Percentiles rank a stretch among this genome's conserved stretches.
Evolutionary conservation across 2,888 invertebrate genomes (phyloP).

Genomic region (Synergus japonicus): DNA sequence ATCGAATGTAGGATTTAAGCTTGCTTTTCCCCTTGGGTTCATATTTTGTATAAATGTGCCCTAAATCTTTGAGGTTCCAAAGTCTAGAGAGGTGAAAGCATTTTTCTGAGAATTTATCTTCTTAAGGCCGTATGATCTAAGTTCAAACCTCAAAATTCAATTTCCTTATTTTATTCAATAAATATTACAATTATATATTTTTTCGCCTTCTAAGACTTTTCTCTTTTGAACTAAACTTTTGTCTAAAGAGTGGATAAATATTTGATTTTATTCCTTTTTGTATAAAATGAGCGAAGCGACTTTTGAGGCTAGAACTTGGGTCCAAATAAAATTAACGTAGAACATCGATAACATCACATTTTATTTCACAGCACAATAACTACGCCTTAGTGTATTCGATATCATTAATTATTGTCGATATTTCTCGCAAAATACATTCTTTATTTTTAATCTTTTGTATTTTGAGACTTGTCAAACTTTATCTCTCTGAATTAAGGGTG

Average conservation of each 20-base stretch:
- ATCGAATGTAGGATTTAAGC: slow-evolving; percentile 12
- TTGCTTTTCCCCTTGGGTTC: background rate
- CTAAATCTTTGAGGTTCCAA: background rate
- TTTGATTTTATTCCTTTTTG: too few species aligned
- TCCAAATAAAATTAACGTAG: too few species aligned
- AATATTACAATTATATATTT: too few species aligned
- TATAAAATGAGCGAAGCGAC: too few species aligned
- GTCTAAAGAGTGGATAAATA: too few species aligned
- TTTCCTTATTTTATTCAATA: too few species aligned
- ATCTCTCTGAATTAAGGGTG: background rate
- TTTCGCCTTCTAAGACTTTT: too few species aligned
- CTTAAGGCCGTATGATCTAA: background rate
- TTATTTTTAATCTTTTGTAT: background rate
- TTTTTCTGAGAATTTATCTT: background rate
- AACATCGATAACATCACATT: background rate
- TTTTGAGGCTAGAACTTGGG: too few species aligned
- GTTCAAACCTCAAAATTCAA: too few species aligned
- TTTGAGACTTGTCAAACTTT: background rate
- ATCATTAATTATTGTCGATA: background rate
- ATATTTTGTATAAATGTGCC: slow-evolving; percentile 8
- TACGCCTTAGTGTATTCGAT: background rate
- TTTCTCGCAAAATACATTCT: background rate
- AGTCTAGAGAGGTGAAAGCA: slow-evolving; percentile 18
- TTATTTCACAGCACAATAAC: background rate
- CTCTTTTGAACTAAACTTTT: too few species aligned